These are phyloP conservation scores for Chanos chanos DNA, from an alignment of 2,797 vertebrate genomes.

Conservation along the genomic window DNA sequence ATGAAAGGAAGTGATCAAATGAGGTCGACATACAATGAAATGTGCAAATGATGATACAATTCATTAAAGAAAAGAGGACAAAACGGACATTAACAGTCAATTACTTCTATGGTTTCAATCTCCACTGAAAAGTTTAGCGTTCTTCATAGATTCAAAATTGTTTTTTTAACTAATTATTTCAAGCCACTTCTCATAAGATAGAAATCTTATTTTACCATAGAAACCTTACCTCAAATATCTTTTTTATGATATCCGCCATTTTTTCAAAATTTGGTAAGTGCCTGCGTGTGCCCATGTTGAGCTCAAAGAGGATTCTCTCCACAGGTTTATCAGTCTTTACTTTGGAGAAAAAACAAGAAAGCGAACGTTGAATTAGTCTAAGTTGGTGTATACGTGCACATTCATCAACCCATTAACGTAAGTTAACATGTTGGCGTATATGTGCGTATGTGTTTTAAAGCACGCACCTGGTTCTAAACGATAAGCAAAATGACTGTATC, in stretches of 20 bases:
- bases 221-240: conserved; percentile 59
- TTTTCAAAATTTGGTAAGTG: conserved; percentile 30
- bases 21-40: too few species aligned
- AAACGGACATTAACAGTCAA: too few species aligned
- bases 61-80: too few species aligned
- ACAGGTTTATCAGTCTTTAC: conserved; percentile 52
- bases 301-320: conserved; percentile 70
- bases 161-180: too few species aligned
- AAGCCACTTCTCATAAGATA: background rate
- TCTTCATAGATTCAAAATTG: too few species aligned
- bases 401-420: too few species aligned
- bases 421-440: background rate
- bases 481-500: conserved; percentile 56
- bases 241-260: conserved; percentile 51
- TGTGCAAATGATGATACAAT: too few species aligned
- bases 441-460: background rate
- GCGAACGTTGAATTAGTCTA: background rate
- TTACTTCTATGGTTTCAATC: too few species aligned
- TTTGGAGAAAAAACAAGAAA: conserved; percentile 41
- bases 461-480: conserved; percentile 64
- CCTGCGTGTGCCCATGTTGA: conserved; percentile 43
- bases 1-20: too few species aligned
- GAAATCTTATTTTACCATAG: background rate
- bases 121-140: too few species aligned
- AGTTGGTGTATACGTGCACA: too few species aligned